Conservation (phyloP, 2,888 invertebrate species). For the Asteroscopus sphinx region DNA sequence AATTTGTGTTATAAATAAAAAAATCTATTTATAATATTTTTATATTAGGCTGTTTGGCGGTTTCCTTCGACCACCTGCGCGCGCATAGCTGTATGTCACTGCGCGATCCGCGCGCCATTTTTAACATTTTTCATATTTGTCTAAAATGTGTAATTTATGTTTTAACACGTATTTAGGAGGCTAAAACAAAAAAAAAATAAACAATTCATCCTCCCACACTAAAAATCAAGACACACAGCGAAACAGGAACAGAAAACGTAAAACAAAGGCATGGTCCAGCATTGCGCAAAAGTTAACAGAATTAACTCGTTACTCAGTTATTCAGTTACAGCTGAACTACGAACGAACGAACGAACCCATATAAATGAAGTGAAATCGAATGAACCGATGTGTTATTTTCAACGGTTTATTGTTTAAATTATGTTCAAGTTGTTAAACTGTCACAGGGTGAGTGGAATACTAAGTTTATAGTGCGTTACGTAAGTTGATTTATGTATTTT, state of each 20-base stretch:
- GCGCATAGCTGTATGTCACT: too few relatives aligned
- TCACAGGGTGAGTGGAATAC: slow-evolving; percentile 31
- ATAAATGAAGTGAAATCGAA: slow-evolving; percentile 45
- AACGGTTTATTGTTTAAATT: slow-evolving; percentile 54
- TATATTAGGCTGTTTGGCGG: too few relatives aligned
- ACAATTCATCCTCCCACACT: slow-evolving; percentile 14
- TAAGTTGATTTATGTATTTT: slow-evolving; percentile 31
- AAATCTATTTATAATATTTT: too few relatives aligned
- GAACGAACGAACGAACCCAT: slow-evolving; percentile 42
- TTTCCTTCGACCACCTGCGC: too few relatives aligned
- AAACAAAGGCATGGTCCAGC: slow-evolving; percentile 33
- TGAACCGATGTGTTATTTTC: slow-evolving; percentile 49
- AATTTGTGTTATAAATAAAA: too few relatives aligned
- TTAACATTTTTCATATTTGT: too few relatives aligned
- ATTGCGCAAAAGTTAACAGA: slow-evolving; percentile 51
- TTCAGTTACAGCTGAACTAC: slow-evolving; percentile 43
- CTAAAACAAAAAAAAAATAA: not conserved
- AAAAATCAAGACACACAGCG: slow-evolving; percentile 45
- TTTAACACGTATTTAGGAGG: too few relatives aligned
- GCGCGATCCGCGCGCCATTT: too few relatives aligned
- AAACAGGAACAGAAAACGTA: slow-evolving; percentile 22
- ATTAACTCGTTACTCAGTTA: slow-evolving; percentile 51
- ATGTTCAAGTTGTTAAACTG: slow-evolving; percentile 52
- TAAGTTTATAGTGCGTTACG: slow-evolving; percentile 28
- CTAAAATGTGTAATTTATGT: too few relatives aligned